Evolutionary conservation across 2,113 vertebrate species (phyloP).

Genomic region (human (Homo sapiens)): GRCh38 chr4:55699501-55700000

Average conservation of each 20-base stretch:
- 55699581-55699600: background rate
- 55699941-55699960: no score
- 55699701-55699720: background rate
- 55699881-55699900: background rate
- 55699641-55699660: background rate
- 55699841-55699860: background rate
- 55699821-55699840: background rate
- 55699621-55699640: background rate
- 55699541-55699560: background rate
- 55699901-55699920: no score
- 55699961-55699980: no score
- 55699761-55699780: background rate
- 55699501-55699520: background rate
- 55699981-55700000: no score
- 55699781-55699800: background rate
- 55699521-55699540: background rate
- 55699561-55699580: background rate
- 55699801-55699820: background rate
- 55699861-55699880: background rate
- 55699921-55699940: no score
- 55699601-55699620: background rate
- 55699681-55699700: background rate
- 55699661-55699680: background rate
- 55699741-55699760: background rate
- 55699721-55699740: background rate